These are phyloP conservation scores for Ageneiosus marmoratus DNA, from an alignment of 2,113 vertebrate species.

Conservation along the genomic window DNA sequence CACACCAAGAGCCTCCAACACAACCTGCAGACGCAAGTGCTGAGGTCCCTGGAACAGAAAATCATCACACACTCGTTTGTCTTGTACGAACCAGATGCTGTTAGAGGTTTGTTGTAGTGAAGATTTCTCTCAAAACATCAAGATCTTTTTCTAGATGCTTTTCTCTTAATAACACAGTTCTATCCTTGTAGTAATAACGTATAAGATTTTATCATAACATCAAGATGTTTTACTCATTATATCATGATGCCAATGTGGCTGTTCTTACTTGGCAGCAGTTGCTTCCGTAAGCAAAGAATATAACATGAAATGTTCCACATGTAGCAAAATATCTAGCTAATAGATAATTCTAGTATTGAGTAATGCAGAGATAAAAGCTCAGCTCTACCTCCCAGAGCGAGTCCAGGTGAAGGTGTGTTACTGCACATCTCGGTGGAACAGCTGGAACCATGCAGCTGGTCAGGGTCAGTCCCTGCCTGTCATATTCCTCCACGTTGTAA, in stretches of 20 bases:
- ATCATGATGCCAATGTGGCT: too few relatives aligned
- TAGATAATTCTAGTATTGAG: too few relatives aligned
- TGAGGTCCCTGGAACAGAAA: constrained; percentile 59
- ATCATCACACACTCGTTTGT: not conserved
- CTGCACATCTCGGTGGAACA: not conserved
- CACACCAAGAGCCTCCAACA: constrained; percentile 76
- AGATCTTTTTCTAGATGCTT: too few relatives aligned
- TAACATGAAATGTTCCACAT: not conserved
- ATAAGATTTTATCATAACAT: too few relatives aligned
- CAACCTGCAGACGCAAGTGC: constrained; percentile 61
- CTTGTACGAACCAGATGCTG: not conserved
- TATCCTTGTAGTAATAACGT: too few relatives aligned
- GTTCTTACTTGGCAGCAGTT: too few relatives aligned
- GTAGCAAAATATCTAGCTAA: not conserved
- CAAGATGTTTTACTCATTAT: too few relatives aligned
- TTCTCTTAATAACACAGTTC: not conserved
- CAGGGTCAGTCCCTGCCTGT: constrained; percentile 69
- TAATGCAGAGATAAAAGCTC: too few relatives aligned
- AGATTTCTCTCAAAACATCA: too few relatives aligned
- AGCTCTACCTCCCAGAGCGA: constrained; percentile 73
- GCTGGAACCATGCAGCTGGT: constrained; percentile 45
- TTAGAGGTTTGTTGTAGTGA: too few relatives aligned
- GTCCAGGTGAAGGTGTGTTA: constrained; percentile 55
- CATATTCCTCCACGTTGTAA: constrained; percentile 69
- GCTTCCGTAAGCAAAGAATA: not conserved